Evolutionary conservation across 1,140 invertebrate genomes (phyloP).

Genomic region (Ceratosolen fusciceps): DNA sequence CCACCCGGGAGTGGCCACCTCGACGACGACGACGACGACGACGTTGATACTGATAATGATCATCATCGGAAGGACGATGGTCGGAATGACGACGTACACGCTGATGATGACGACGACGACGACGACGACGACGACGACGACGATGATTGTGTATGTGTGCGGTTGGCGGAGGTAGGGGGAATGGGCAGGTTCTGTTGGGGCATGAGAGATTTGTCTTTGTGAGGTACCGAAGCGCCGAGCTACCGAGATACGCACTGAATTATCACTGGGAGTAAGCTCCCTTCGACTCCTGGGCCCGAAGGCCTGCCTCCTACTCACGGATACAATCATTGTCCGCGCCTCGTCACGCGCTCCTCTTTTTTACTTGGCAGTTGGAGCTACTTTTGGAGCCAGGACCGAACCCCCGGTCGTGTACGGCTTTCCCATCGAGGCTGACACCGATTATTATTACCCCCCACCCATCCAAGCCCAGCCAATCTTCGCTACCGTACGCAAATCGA

Average conservation of each 20-base stretch:
- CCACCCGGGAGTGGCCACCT: slow-evolving; percentile 44
- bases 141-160: too few species aligned
- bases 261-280: slow-evolving; percentile 59
- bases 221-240: slow-evolving; percentile 66
- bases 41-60: too few species aligned
- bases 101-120: slow-evolving; percentile 36
- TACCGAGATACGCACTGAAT: slow-evolving; percentile 71
- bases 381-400: background rate
- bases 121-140: slow-evolving; percentile 51
- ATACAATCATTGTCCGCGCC: slow-evolving; percentile 54
- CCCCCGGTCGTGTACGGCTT: background rate
- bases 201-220: slow-evolving; percentile 70
- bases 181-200: slow-evolving; percentile 63
- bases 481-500: background rate
- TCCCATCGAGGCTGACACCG: background rate
- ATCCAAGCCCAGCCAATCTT: background rate
- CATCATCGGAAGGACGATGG: too few species aligned
- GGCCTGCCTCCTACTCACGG: slow-evolving; percentile 58
- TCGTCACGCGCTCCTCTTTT: slow-evolving; percentile 47
- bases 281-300: slow-evolving; percentile 62
- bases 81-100: too few species aligned
- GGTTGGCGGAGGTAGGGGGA: too few species aligned
- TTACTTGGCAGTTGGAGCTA: background rate
- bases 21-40: slow-evolving; percentile 53
- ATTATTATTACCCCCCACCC: background rate